Evolutionary conservation across 2,113 vertebrate genomes (phyloP).

Genomic region (Uria lomvia): DNA sequence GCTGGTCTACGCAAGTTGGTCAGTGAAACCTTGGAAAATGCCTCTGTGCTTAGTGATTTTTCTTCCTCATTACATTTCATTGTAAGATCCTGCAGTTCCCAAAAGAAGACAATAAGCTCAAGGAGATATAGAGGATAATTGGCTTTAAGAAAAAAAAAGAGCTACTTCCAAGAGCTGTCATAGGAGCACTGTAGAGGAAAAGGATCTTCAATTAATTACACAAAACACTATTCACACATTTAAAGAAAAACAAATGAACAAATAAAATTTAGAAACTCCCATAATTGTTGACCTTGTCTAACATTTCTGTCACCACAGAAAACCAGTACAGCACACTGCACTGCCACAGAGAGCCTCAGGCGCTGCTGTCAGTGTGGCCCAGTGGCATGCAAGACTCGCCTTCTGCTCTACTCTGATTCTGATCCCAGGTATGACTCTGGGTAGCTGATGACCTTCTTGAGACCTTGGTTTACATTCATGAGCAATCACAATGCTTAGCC

Average conservation of each 20-base stretch:
- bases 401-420: neutral
- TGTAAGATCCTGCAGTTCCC: conserved; percentile 86
- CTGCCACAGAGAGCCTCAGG: neutral
- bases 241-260: neutral
- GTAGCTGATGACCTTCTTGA: neutral
- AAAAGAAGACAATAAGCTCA: conserved; percentile 4
- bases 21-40: conserved; percentile 91
- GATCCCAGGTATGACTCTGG: neutral
- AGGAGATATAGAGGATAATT: neutral
- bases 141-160: neutral
- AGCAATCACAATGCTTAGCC: neutral
- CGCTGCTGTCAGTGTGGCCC: neutral
- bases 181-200: neutral
- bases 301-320: neutral
- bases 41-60: conserved; percentile 90
- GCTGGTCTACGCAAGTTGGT: conserved; percentile 92
- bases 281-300: neutral
- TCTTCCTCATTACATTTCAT: conserved; percentile 94
- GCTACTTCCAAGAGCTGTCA: neutral
- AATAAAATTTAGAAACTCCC: neutral
- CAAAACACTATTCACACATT: neutral
- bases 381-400: neutral
- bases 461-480: neutral
- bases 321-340: neutral
- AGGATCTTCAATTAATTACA: neutral